Evolutionary conservation across 2,113 vertebrate species (phyloP).

Genomic region (Equus przewalskii): DNA sequence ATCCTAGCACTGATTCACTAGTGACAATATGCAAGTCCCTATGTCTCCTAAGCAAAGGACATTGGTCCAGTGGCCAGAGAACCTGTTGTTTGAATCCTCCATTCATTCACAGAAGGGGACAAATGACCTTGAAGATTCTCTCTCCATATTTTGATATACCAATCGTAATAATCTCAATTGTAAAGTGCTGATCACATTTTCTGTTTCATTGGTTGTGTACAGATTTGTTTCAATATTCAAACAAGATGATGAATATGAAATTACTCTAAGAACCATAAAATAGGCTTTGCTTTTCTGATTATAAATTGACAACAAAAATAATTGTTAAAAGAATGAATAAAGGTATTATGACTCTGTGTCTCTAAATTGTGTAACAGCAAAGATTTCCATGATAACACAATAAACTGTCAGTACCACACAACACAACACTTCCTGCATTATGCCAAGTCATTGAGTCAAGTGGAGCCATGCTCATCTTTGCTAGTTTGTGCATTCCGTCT

Average conservation of each 20-base stretch:
- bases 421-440: neutral
- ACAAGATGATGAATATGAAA: neutral
- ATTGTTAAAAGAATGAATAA: neutral
- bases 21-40: neutral
- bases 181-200: neutral
- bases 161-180: neutral
- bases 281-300: neutral
- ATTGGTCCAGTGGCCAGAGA: neutral
- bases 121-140: neutral
- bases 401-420: constrained; percentile 32
- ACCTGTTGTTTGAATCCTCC: neutral
- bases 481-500: constrained; percentile 28
- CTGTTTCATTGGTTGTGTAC: neutral
- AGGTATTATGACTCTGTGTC: neutral
- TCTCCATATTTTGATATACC: neutral
- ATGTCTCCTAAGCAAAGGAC: neutral
- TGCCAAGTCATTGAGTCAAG: constrained; percentile 6
- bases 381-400: constrained; percentile 52
- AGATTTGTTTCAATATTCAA: neutral
- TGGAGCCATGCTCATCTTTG: constrained; percentile 19
- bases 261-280: neutral
- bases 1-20: neutral
- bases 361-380: neutral
- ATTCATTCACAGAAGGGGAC: neutral
- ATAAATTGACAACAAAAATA: constrained; percentile 3